Evolutionary conservation across 2,113 vertebrate species (phyloP).

Genomic region (Zingel zingel): DNA sequence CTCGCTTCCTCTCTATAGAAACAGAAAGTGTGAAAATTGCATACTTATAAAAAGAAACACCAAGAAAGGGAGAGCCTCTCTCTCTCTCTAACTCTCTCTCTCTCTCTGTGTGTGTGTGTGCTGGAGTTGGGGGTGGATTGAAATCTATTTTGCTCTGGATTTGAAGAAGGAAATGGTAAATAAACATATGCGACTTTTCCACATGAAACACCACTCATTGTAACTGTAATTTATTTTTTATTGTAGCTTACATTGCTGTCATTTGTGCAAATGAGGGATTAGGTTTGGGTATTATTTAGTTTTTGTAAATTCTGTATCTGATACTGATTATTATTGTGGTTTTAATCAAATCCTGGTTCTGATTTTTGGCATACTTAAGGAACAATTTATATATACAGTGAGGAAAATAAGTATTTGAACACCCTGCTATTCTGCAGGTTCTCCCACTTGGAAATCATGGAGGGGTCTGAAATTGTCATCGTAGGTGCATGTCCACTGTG

Average conservation of each 20-base stretch:
- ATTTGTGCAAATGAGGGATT: conserved; percentile 8
- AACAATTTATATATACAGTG: not conserved
- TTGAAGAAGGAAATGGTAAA: not conserved
- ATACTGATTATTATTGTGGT: not conserved
- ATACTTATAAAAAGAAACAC: conserved; percentile 39
- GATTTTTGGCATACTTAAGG: not conserved
- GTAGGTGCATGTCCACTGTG: too few species aligned
- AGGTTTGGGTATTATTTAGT: not conserved
- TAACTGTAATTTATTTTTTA: not conserved
- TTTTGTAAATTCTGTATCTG: not conserved
- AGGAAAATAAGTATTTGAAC: too few species aligned
- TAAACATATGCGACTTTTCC: not conserved
- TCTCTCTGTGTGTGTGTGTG: not conserved
- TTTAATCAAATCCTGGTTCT: not conserved
- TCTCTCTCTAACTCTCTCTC: too few species aligned
- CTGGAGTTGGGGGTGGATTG: not conserved
- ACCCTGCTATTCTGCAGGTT: too few species aligned
- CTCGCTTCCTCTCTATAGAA: conserved; percentile 19
- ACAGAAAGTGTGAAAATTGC: conserved; percentile 52
- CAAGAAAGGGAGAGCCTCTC: not conserved
- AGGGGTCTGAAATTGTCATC: too few species aligned
- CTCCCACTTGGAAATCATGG: too few species aligned
- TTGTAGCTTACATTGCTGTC: not conserved
- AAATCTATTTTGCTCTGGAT: conserved; percentile 1
- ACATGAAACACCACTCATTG: not conserved